Evolutionary conservation across 2,113 vertebrate species (phyloP).

Genomic region (Chelonoidis abingdonii): DNA sequence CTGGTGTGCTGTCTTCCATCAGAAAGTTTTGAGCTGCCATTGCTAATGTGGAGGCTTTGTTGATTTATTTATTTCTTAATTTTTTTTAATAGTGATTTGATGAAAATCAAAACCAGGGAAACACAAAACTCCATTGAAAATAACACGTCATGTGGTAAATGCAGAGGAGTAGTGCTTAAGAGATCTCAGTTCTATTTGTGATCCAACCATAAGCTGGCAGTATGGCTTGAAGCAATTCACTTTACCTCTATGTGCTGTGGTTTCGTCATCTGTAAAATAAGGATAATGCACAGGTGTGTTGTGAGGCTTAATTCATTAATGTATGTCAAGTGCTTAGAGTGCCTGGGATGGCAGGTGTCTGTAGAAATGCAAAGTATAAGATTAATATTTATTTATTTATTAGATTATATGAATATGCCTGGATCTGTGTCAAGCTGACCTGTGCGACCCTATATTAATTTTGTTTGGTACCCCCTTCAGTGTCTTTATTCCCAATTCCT

Average conservation of each 20-base stretch:
- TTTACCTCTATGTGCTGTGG: background rate
- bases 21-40: slow-evolving; percentile 25
- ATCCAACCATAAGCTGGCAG: background rate
- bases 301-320: background rate
- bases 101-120: slow-evolving; percentile 19
- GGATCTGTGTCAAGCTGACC: background rate
- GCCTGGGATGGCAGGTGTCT: background rate
- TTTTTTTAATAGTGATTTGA: background rate
- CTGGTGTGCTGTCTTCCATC: slow-evolving; percentile 3
- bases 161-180: background rate
- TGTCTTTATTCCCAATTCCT: background rate
- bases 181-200: background rate
- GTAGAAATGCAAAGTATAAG: background rate
- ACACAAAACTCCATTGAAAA: background rate
- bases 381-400: background rate
- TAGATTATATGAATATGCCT: background rate
- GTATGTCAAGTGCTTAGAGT: background rate
- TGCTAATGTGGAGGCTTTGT: background rate
- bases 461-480: background rate
- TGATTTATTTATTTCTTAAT: background rate
- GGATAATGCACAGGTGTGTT: background rate
- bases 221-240: background rate
- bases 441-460: background rate
- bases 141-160: background rate
- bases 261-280: slow-evolving; percentile 17